phyloP scores from a whole-genome alignment of 1,140 invertebrate genomes.

The Epicauta chinensis region DNA sequence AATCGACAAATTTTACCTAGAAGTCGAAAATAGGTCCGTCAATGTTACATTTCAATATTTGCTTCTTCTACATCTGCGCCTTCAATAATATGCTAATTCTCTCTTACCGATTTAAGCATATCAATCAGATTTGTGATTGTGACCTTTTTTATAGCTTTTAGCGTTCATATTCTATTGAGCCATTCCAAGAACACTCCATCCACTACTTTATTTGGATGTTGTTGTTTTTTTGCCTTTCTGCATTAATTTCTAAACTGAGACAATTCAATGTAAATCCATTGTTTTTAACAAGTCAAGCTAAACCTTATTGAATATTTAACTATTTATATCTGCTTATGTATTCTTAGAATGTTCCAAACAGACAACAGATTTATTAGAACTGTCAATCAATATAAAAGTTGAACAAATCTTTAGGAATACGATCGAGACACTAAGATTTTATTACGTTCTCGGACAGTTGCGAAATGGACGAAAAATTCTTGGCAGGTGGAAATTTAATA shows the following conservation, averaged over 20 bases:
- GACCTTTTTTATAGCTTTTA: background rate
- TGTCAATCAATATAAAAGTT: no score
- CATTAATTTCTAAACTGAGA: background rate
- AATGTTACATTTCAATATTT: constrained; percentile 9
- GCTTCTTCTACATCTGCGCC: constrained; percentile 9
- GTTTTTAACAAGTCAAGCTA: no score
- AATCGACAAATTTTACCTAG: no score
- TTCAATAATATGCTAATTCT: constrained; percentile 19
- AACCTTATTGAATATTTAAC: no score
- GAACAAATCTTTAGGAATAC: no score
- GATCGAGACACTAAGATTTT: no score
- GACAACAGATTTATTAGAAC: no score
- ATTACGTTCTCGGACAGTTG: background rate
- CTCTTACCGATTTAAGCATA: constrained; percentile 8
- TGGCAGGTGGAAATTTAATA: background rate
- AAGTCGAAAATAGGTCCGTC: no score
- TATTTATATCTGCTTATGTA: no score
- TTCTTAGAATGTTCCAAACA: no score
- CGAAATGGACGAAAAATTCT: background rate
- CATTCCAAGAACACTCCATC: background rate
- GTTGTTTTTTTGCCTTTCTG: constrained; percentile 3
- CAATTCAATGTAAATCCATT: background rate
- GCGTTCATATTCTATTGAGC: background rate
- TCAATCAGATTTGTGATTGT: constrained; percentile 2
- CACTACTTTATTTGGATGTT: background rate